Conservation (phyloP, 2,888 invertebrate genomes). For the Julus scanicus region DNA sequence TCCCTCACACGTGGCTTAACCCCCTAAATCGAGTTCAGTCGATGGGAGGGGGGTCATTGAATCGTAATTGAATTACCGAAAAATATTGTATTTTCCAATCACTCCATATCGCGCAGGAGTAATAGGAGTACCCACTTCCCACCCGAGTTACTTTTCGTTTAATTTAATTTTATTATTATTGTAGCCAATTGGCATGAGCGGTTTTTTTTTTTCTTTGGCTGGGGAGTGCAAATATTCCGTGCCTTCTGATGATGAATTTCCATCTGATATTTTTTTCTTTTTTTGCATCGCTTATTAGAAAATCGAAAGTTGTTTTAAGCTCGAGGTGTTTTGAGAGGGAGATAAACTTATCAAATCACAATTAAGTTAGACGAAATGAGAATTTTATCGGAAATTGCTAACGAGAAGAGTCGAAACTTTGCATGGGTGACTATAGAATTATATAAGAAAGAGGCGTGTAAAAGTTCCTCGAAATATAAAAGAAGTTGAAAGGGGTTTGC, state of each 20-base stretch:
- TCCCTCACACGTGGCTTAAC: not conserved
- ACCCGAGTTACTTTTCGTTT: not conserved
- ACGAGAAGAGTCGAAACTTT: not conserved
- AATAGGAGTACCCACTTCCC: not conserved
- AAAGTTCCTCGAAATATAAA: not conserved
- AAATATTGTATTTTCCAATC: conserved; percentile 1
- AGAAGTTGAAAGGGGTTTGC: not conserved
- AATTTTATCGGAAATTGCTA: not conserved
- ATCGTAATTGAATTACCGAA: not conserved
- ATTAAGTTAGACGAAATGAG: not conserved
- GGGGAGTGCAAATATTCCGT: not conserved
- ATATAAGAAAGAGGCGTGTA: not conserved
- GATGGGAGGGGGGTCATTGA: not conserved
- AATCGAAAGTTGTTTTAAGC: conserved; percentile 1
- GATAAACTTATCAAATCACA: conserved; percentile 1
- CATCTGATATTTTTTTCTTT: not conserved
- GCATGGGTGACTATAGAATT: not conserved
- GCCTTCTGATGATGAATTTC: not conserved
- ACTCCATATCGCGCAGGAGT: not conserved
- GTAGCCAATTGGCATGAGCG: not conserved
- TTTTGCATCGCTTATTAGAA: conserved; percentile 1
- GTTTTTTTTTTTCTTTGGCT: not conserved
- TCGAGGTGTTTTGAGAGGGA: not conserved
- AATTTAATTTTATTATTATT: not conserved
- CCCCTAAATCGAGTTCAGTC: not conserved